Evolutionary conservation across 2,797 vertebrate species (phyloP).

Genomic region (Anguilla anguilla): DNA sequence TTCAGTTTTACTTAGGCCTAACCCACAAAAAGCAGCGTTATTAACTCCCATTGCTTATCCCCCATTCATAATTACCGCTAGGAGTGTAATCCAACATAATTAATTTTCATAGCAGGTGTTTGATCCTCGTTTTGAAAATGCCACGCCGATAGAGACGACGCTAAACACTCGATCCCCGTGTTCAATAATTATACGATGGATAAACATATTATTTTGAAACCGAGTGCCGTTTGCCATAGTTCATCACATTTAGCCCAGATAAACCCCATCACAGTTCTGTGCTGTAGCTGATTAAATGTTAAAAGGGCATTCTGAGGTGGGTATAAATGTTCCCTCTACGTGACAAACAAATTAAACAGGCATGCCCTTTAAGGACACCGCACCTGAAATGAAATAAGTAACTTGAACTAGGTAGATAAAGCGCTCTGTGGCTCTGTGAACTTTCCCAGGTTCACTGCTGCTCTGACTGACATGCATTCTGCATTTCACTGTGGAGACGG

Average conservation of each 20-base stretch:
- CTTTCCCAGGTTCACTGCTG: not conserved
- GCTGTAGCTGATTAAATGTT: not conserved
- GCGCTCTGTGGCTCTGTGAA: not conserved
- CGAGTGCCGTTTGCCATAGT: not conserved
- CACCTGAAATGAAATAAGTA: not conserved
- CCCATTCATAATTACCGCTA: not conserved
- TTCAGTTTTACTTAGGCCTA: not conserved
- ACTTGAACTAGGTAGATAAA: not conserved
- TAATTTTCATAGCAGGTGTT: not conserved
- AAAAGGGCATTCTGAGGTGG: not conserved
- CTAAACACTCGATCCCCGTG: not conserved
- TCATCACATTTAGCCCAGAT: not conserved
- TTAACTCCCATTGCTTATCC: not conserved
- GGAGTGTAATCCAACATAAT: not conserved
- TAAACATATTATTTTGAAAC: not conserved
- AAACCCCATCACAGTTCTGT: not conserved
- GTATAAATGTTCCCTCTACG: not conserved
- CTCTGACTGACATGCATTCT: not conserved
- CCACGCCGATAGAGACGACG: not conserved
- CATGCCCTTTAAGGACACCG: not conserved
- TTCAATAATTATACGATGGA: not conserved
- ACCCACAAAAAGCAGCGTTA: not conserved
- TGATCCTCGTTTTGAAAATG: not conserved
- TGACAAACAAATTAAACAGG: not conserved
- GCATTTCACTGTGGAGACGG: not conserved